Conservation (phyloP, 2,888 invertebrate species). For the Calliscelio sp. region DNA sequence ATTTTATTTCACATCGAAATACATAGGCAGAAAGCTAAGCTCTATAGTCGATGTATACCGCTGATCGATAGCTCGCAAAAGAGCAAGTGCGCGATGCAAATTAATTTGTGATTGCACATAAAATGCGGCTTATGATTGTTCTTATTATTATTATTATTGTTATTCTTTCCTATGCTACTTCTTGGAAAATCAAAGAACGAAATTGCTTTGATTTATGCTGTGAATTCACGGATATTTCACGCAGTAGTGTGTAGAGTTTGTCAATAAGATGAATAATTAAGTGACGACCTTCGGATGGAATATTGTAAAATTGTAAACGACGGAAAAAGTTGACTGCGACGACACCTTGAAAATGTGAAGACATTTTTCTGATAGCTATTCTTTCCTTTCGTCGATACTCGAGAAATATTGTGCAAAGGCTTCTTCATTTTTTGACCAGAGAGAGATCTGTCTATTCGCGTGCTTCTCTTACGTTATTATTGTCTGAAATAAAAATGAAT, state of each 20-base stretch:
- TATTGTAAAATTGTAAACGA: no score
- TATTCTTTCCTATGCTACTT: neutral
- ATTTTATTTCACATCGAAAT: conserved; percentile 42
- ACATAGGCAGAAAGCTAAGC: neutral
- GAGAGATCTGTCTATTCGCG: no score
- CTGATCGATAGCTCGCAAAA: conserved; percentile 18
- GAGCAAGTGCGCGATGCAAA: neutral
- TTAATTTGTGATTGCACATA: neutral
- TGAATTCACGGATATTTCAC: conserved; percentile 9
- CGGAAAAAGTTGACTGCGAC: no score
- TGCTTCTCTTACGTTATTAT: no score
- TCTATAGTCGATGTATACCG: conserved; percentile 19
- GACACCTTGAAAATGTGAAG: no score
- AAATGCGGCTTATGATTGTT: neutral
- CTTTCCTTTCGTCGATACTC: no score
- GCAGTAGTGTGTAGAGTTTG: conserved; percentile 4
- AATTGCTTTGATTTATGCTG: neutral
- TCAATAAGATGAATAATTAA: conserved; percentile 33
- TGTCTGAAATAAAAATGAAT: conserved; percentile 17
- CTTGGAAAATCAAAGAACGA: neutral
- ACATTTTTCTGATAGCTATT: no score
- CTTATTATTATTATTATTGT: no score
- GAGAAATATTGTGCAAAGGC: no score
- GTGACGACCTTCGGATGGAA: no score
- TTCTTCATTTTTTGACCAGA: no score